Base-by-base conservation (phyloP, 2,113 vertebrate species). In the Aspidoscelis tigris region DNA sequence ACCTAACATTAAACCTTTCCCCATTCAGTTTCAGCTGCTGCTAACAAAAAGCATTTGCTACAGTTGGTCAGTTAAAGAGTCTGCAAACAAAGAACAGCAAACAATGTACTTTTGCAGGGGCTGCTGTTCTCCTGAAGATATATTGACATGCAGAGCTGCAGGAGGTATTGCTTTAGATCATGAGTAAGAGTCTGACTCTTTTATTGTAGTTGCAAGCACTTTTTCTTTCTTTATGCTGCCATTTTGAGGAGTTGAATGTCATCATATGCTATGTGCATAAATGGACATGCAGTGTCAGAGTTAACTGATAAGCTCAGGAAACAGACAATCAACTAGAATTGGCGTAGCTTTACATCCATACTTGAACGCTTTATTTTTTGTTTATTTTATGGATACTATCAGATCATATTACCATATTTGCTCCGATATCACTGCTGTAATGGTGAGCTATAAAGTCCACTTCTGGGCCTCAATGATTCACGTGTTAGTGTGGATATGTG, bases 261-360 rank as follows among this genome's bases (percentile, higher is more conserved):
- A 76, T 64, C 55, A 7, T 5, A 20, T 5, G 55, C 44, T 44
- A 18, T 0, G 0, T 55, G 3, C 4, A 3, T 44, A 53, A 11
- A 58, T 64, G 7, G 26, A 39, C 73, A 77, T 71, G 58, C 1
- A 43, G 72, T 84, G 22, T 0, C 4, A 24, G 14, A 71, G 11
- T 26, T 85, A 1, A 22, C 39, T 26, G 64, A 69, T 58, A 1
- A 6, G 53, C 2, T 20, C n/a, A 53, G 69, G 14, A 9, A 74
- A 74, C 53, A 70, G 22, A n/a, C 43, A 79, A n/a, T 43, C 88
- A 82, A 61, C 65, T 78, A 82, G 76, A 53, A 12, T 33, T 44
- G 7, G 68, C 41, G 12, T 18, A 78, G 65, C 66, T 0, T 0
- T 16, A 41, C 39, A 0, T 66, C 58, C 43, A 64, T 69, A 73